A percentile compares a stretch with the other conserved stretches of the same genome.
Conservation (phyloP, 2,113 vertebrate genomes). For the Semnornis frantzii region DNA sequence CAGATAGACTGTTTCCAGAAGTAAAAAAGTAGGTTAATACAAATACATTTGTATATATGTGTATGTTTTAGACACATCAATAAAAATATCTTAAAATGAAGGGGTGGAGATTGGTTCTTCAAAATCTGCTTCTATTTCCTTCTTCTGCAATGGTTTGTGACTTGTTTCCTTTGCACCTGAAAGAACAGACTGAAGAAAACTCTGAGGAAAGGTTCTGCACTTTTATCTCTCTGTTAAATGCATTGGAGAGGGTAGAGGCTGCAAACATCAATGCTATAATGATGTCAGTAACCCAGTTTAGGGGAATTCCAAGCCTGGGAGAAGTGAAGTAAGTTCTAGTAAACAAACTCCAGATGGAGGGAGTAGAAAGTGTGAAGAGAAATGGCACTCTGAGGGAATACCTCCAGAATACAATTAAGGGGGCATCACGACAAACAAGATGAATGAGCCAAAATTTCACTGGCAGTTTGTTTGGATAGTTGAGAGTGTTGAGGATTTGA, state of each 20-base stretch:
- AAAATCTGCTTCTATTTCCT: not conserved
- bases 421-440: not conserved
- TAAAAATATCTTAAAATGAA: not conserved
- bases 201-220: not conserved
- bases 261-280: not conserved
- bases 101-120: not conserved
- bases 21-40: not conserved
- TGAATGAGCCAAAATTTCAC: not conserved
- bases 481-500: not conserved
- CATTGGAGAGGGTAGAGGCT: not conserved
- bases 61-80: not conserved
- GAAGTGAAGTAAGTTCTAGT: not conserved
- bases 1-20: not conserved
- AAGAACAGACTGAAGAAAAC: not conserved
- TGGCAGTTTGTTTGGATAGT: not conserved
- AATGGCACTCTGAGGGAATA: not conserved
- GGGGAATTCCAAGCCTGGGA: not conserved
- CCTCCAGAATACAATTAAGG: constrained; percentile 6
- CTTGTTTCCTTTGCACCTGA: not conserved
- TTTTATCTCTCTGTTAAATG: not conserved
- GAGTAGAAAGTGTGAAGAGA: not conserved
- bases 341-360: constrained; percentile 14
- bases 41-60: not conserved
- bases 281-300: not conserved
- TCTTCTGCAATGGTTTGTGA: not conserved